Evolutionary conservation across 1,140 invertebrate genomes (phyloP).

Genomic region (Caerostris darwini): DNA sequence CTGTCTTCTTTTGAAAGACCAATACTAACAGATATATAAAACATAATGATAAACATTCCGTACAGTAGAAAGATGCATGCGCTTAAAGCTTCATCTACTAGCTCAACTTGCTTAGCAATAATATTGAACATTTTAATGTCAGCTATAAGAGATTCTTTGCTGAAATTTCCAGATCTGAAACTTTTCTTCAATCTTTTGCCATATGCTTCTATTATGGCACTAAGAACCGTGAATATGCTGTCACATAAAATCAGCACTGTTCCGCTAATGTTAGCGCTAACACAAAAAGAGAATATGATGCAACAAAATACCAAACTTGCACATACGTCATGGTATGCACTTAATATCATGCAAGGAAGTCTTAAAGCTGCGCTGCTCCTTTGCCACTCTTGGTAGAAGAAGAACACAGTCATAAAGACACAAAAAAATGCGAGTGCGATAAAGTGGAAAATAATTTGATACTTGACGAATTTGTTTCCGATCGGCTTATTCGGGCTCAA

Average conservation of each 20-base stretch:
- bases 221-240: neutral
- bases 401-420: neutral
- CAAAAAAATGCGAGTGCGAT: neutral
- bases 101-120: neutral
- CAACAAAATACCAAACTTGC: neutral
- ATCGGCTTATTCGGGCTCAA: neutral
- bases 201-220: constrained; percentile 3
- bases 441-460: neutral
- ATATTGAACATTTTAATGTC: neutral
- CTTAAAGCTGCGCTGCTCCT: neutral
- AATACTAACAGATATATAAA: constrained; percentile 35
- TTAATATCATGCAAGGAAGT: neutral
- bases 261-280: neutral
- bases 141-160: neutral
- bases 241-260: neutral
- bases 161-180: neutral
- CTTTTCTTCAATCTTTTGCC: neutral
- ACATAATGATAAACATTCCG: constrained; percentile 5
- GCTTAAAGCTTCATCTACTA: neutral
- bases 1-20: constrained; percentile 1
- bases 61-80: neutral
- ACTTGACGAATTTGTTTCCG: neutral
- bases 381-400: constrained; percentile 53
- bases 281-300: neutral
- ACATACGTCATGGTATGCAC: neutral